phyloP scores from a whole-genome alignment of 64 coral and sea anemone species.

The Actinia equina region DNA sequence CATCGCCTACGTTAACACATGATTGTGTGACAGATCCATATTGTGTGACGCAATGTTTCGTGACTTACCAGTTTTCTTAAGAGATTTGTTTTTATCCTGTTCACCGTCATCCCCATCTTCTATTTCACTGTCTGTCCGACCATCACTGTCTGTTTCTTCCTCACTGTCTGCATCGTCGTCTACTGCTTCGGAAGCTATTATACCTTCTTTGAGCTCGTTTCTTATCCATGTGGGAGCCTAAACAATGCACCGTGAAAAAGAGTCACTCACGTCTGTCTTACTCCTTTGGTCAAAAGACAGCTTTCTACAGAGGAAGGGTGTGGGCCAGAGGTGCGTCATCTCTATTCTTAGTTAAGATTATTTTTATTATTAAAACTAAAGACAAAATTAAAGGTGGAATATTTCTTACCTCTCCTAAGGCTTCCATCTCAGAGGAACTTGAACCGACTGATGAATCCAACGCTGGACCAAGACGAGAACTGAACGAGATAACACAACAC shows the following conservation, averaged over 20 bases:
- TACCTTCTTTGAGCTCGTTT: slow-evolving; percentile 93
- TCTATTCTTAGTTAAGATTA: too few relatives aligned
- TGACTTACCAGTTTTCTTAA: not conserved
- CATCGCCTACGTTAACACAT: too few relatives aligned
- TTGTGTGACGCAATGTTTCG: too few relatives aligned
- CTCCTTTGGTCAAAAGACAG: too few relatives aligned
- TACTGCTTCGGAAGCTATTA: slow-evolving; percentile 36
- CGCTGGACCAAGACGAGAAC: slow-evolving; percentile 15
- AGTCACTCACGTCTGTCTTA: not conserved
- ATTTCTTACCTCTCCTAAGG: slow-evolving; percentile 85
- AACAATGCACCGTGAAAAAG: not conserved
- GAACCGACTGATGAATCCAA: slow-evolving; percentile 86
- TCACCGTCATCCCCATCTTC: slow-evolving; percentile 54
- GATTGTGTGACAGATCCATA: too few relatives aligned
- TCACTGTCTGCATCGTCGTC: slow-evolving; percentile 71
- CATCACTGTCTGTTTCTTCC: slow-evolving; percentile 75
- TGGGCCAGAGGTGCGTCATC: too few relatives aligned
- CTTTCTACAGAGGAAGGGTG: too few relatives aligned
- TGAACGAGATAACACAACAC: not conserved
- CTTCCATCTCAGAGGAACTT: slow-evolving; percentile 94
- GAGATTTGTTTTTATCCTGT: not conserved
- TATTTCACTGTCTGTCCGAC: slow-evolving; percentile 61
- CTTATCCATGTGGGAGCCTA: slow-evolving; percentile 92
- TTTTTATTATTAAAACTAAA: too few relatives aligned
- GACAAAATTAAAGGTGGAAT: too few relatives aligned